A percentile compares a stretch with the other conserved stretches of the same genome.
These are phyloP conservation scores for Lutjanus campechanus DNA, from an alignment of 2,797 vertebrate species.

Conservation along the genomic window DNA sequence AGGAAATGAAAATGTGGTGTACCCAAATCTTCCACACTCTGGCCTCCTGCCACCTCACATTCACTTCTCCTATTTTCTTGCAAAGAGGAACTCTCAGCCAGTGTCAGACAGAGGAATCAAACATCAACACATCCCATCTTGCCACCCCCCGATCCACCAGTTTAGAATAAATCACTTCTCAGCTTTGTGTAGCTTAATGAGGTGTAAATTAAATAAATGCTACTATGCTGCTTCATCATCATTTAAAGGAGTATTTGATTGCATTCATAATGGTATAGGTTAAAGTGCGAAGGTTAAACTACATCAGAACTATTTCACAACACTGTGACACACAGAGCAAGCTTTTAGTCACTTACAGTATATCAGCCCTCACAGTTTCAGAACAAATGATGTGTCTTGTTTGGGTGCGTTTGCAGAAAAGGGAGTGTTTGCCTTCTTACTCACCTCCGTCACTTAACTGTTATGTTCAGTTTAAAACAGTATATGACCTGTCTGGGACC, in stretches of 20 bases:
- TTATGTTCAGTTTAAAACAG: slow-evolving; percentile 13
- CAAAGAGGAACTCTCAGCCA: slow-evolving; percentile 71
- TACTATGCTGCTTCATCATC: background rate
- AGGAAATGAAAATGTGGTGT: slow-evolving; percentile 81
- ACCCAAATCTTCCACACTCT: slow-evolving; percentile 66
- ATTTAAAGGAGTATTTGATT: background rate
- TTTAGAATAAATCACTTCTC: background rate
- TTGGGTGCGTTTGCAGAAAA: slow-evolving; percentile 63
- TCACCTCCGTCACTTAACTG: slow-evolving; percentile 50
- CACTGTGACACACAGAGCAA: slow-evolving; percentile 11
- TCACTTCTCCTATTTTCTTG: slow-evolving; percentile 80
- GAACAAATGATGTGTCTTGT: slow-evolving; percentile 59
- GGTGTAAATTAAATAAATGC: background rate
- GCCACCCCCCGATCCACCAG: slow-evolving; percentile 27
- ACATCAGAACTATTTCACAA: background rate
- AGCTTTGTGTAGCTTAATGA: background rate
- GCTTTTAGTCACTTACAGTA: slow-evolving; percentile 55
- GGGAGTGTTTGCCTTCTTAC: slow-evolving; percentile 50
- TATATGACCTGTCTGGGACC: slow-evolving; percentile 10
- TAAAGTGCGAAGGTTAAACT: background rate
- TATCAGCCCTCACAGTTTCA: slow-evolving; percentile 49
- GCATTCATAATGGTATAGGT: background rate
- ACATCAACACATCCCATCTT: slow-evolving; percentile 23
- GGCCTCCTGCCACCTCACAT: slow-evolving; percentile 65
- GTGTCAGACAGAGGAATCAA: slow-evolving; percentile 50